A percentile compares a stretch with the other conserved stretches of the same genome.
phyloP scores from a whole-genome alignment of 2,888 invertebrate genomes.

The Drosophila ochracea region DNA sequence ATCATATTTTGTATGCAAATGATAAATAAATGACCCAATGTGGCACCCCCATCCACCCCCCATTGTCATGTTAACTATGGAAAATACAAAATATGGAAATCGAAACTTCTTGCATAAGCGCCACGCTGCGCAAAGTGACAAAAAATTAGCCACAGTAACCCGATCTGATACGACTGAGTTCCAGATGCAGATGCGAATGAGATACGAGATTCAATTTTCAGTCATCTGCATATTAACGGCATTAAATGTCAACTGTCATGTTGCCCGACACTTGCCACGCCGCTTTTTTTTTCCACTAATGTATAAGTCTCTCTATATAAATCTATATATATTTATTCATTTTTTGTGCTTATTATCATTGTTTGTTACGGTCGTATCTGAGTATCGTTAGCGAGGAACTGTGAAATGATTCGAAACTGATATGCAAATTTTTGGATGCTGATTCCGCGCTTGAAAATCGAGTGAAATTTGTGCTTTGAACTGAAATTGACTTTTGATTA shows the following conservation, averaged over 20 bases:
- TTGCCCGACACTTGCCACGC: constrained; percentile 44
- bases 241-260: constrained; percentile 66
- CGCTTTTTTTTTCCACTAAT: constrained; percentile 29
- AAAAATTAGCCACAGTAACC: constrained; percentile 64
- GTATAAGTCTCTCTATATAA: background rate
- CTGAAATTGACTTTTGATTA: constrained; percentile 47
- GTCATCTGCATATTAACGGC: constrained; percentile 58
- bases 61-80: constrained; percentile 67
- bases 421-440: constrained; percentile 61
- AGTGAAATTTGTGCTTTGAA: constrained; percentile 51
- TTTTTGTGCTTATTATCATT: constrained; percentile 25
- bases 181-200: constrained; percentile 30
- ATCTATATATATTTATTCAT: constrained; percentile 7
- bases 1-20: constrained; percentile 54
- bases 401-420: constrained; percentile 66
- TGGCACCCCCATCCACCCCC: background rate
- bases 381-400: constrained; percentile 53
- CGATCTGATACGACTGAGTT: constrained; percentile 21
- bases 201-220: constrained; percentile 40
- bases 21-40: constrained; percentile 9
- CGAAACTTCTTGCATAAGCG: constrained; percentile 54
- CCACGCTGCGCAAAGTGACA: constrained; percentile 50
- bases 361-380: constrained; percentile 22
- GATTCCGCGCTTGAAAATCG: constrained; percentile 27
- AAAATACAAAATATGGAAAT: constrained; percentile 49